Evolutionary conservation across 1,140 invertebrate species (phyloP), one percentile per base, ranked within the genome.

Genomic region (Grapholita molesta): DNA sequence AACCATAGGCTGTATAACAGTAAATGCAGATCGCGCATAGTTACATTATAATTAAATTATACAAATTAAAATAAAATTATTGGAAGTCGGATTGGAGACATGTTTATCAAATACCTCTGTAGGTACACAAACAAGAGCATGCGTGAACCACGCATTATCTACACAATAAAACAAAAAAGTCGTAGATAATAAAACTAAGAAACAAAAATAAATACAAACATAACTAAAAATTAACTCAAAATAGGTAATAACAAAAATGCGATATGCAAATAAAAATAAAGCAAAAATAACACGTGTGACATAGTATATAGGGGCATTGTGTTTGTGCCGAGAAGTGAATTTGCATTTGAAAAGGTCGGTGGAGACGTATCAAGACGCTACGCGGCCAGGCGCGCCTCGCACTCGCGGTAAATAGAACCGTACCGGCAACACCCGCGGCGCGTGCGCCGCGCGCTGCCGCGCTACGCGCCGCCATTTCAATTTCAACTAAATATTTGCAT

Each of bases 121-220:
- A 78, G 69, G 70, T 70, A 78, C 74, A 74, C 64, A 72, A 76
- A 80, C 81, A 83, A 61, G 55, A 8, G 24, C 53, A 57, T 57
- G 53, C 53, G 24, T 28, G 7, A n/a, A 8, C 25, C 74, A 79
- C 76, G 78, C 70, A 32, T 67, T 74, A 83, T 84, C 77, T 83
- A 85, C 77, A 88, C 71, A 80, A 86, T 74, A 78, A 86, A 87
- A 84, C 79, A 86, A 84, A 83, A 88, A 82, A 82, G 78, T 12
- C 38, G 12, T 83, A 80, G 77, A 86, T 75, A 83, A 81, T 80
- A 89, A 82, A 89, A 85, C 75, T 78, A 85, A 84, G 83, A 80
- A 87, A 85, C 85, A 90, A 89, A 91, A 91, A 91, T 88, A 91
- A 86, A 91, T 86, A 88, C 87, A 90, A 89, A 91, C 88, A 90